Base-by-base conservation (phyloP, 2,888 invertebrate genomes). In the Congeria kusceri region DNA sequence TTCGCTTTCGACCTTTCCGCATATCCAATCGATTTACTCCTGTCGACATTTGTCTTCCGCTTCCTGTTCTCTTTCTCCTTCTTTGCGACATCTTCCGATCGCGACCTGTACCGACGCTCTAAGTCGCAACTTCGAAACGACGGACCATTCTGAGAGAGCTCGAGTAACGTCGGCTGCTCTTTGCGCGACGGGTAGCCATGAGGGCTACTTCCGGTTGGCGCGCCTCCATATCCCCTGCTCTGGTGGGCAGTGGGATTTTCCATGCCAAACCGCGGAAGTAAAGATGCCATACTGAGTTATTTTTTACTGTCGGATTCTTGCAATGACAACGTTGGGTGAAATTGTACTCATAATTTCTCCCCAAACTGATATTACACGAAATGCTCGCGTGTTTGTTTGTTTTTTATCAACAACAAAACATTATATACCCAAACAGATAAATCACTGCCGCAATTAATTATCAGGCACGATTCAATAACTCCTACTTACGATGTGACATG, bases 81-180 rank as follows among this genome's bases (percentile, higher is more conserved):
- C 3, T 47, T 28, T 15, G 58, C 28, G 18, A 57, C 64, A 9
- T 72, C 71, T n/a, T 64, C 57, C 1, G 71, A 72, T 32, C 71
- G 39, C 32, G 71, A 47, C 59, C 64, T 63, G 53, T 58, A 47
- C 4, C 29, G 63, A 5, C 29, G 63, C 25, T 72, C 64, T n/a
- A 9, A 27, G 20, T 64, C 65, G 29, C 56, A 56, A 32, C 57
- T 44, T 23, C 47, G 65, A 18, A 72, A 29, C n/a, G 63, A 46
- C n/a, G 53, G 25, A 7, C 63, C 56, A 25, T 57, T 72, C 44
- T 64, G 64, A 2, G 71, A 72, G 3, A 72, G 63, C 57, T 72
- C 71, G 15, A 72, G 47, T 29, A 72, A 46, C 3, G 64, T 47
- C 11, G 53, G 53, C n/a, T n/a, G n/a, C n/a, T 20, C n/a, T 1